These are phyloP conservation scores for Pristionchus fissidentatus DNA, from an alignment of 2,888 invertebrate genomes.

Conservation along the genomic window DNA sequence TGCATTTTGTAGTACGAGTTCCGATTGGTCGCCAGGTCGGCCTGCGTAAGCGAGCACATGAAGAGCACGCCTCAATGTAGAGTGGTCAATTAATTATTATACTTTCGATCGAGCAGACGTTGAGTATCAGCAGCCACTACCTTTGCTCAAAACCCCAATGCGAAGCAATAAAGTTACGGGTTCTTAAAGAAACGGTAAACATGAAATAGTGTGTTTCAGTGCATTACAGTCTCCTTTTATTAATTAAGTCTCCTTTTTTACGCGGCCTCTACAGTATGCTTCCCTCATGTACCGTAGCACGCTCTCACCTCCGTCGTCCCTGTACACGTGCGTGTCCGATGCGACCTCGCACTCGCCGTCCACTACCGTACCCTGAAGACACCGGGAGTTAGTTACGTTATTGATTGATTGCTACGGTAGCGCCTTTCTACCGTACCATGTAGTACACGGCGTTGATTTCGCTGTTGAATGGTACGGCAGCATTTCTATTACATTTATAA, in stretches of 20 bases:
- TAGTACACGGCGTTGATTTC: no score
- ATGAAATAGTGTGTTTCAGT: no score
- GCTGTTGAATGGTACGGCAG: no score
- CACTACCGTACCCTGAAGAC: constrained; percentile 86
- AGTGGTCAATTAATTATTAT: no score
- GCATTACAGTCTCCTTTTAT: not conserved
- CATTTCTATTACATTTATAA: no score
- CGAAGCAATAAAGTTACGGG: no score
- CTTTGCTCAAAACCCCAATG: no score
- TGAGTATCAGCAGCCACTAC: no score
- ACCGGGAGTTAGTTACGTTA: not conserved
- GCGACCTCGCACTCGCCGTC: constrained; percentile 85
- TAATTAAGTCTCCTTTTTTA: not conserved
- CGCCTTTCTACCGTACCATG: not conserved
- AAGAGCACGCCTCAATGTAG: constrained; percentile 58
- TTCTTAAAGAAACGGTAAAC: no score
- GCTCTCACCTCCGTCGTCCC: constrained; percentile 56
- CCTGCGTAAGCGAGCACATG: constrained; percentile 77
- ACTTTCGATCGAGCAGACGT: no score
- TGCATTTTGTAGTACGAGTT: constrained; percentile 97
- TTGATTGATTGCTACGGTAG: not conserved
- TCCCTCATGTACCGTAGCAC: not conserved
- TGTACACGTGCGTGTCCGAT: constrained; percentile 65
- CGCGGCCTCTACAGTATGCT: not conserved
- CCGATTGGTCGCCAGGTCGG: constrained; percentile 87